A percentile compares a stretch with the other conserved stretches of the same genome.
phyloP scores from a whole-genome alignment of 2,888 invertebrate genomes.

The Cheilosia vulpina region DNA sequence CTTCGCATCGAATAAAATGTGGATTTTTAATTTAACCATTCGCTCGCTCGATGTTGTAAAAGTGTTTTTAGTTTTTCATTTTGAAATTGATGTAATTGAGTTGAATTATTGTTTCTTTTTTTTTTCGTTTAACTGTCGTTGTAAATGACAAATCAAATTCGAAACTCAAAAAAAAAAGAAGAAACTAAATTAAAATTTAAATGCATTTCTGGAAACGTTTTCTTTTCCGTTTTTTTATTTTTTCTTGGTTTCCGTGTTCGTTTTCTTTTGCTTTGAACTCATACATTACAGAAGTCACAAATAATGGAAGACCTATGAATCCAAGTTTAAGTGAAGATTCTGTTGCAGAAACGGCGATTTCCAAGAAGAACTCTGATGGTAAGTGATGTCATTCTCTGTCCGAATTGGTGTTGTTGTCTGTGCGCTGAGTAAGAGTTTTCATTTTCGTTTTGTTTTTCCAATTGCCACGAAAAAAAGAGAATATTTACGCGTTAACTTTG shows the following conservation, averaged over 20 bases:
- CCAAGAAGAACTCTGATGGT: conserved; percentile 94
- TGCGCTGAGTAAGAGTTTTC: conserved; percentile 73
- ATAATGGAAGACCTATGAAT: conserved; percentile 86
- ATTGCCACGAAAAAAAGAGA: conserved; percentile 11
- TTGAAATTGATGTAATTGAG: conserved; percentile 51
- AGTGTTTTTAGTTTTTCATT: conserved; percentile 35
- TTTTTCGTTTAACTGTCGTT: conserved; percentile 18
- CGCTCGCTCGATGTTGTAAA: conserved; percentile 74
- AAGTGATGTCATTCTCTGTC: conserved; percentile 84
- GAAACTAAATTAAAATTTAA: conserved; percentile 20
- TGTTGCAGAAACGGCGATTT: conserved; percentile 90
- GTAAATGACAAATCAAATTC: conserved; percentile 49
- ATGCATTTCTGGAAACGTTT: conserved; percentile 44
- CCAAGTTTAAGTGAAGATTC: conserved; percentile 92
- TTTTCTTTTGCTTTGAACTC: conserved; percentile 77
- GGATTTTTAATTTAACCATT: conserved; percentile 45
- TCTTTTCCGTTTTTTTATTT: conserved; percentile 48
- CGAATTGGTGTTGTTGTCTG: conserved; percentile 76
- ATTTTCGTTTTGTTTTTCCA: conserved; percentile 5
- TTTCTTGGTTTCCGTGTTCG: conserved; percentile 59
- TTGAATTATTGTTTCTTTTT: conserved; percentile 32
- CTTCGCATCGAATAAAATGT: not conserved
- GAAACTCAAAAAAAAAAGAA: conserved; percentile 20
- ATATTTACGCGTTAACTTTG: conserved; percentile 5
- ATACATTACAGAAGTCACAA: conserved; percentile 84